These are phyloP conservation scores for Oceanodroma tethys DNA, from an alignment of 2,113 vertebrate species.

Conservation along the genomic window DNA sequence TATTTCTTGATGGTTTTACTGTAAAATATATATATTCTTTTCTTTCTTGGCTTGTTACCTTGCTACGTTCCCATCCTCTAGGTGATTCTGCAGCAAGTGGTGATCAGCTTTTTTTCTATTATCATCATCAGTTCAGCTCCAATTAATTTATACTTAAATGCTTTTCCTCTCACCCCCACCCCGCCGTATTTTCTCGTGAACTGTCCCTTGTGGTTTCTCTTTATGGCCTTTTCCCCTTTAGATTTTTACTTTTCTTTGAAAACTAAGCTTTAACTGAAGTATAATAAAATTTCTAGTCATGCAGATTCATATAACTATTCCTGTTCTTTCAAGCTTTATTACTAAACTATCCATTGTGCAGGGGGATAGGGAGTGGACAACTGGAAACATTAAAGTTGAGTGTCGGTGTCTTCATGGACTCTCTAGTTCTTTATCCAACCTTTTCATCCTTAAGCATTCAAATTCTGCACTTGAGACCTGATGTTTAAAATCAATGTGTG, in stretches of 20 bases:
- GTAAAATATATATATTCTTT: no score
- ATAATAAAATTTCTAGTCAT: background rate
- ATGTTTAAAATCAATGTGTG: background rate
- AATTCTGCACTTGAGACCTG: background rate
- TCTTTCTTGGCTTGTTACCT: background rate
- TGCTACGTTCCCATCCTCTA: background rate
- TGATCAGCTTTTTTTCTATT: background rate
- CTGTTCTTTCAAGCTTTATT: background rate
- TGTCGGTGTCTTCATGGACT: background rate
- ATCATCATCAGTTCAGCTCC: background rate
- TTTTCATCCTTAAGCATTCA: background rate
- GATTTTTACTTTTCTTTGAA: background rate
- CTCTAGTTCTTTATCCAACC: accelerated
- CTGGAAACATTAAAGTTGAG: background rate
- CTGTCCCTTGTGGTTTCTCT: background rate
- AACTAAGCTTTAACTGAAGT: background rate
- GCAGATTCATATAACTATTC: background rate
- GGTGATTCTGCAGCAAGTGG: background rate
- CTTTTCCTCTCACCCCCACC: background rate
- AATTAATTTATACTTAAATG: background rate
- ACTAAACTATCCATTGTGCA: background rate
- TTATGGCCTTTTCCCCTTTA: background rate
- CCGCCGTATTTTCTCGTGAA: background rate
- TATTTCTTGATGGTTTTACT: background rate
- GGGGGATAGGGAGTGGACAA: background rate